phyloP scores from a whole-genome alignment of 1,140 invertebrate genomes.

The Muscidifurax raptorellus region DNA sequence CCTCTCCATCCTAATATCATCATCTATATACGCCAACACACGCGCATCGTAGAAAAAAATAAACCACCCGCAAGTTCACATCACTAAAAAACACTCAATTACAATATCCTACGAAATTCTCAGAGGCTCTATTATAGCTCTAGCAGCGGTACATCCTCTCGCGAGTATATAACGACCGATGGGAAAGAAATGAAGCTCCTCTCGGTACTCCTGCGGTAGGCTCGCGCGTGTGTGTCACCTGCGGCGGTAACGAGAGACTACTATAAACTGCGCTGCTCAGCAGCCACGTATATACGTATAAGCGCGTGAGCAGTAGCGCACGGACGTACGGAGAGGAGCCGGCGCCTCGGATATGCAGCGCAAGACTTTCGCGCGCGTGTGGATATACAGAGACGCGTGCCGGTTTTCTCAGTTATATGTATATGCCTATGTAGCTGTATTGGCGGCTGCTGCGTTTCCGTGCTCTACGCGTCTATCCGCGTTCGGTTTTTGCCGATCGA shows the following conservation, averaged over 20 bases:
- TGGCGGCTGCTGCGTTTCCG: not conserved
- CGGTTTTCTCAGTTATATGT: not conserved
- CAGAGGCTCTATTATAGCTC: too few species aligned
- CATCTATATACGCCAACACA: too few species aligned
- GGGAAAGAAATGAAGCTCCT: too few species aligned
- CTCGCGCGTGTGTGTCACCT: constrained; percentile 1
- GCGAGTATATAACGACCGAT: too few species aligned
- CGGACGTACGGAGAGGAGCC: constrained; percentile 2
- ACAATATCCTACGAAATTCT: not conserved
- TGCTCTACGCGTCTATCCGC: not conserved
- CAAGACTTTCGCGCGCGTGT: not conserved
- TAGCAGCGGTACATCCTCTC: too few species aligned
- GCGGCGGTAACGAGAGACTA: not conserved
- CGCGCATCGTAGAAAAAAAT: not conserved
- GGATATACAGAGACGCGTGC: not conserved
- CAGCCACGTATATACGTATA: not conserved
- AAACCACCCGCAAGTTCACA: not conserved
- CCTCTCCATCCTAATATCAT: too few species aligned
- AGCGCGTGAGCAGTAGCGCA: not conserved
- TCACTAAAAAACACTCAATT: not conserved
- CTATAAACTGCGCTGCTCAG: too few species aligned
- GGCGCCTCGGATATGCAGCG: not conserved
- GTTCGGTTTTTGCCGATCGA: not conserved
- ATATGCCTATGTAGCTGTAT: too few species aligned
- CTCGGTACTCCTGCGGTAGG: not conserved